Conservation (phyloP, 2,113 vertebrate genomes). For the Pachyramphus minor region DNA sequence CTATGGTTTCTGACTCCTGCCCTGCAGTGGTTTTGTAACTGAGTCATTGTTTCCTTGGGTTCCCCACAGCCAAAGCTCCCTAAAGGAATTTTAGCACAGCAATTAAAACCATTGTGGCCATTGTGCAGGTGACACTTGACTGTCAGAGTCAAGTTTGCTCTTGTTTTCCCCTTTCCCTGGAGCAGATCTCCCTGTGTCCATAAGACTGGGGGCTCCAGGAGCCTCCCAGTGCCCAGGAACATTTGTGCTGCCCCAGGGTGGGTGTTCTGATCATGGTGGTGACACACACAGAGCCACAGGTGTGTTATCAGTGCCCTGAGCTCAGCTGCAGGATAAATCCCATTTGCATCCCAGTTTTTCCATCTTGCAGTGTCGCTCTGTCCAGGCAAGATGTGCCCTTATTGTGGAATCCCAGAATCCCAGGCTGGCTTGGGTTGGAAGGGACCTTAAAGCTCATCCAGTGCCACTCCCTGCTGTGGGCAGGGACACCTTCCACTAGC, state of each 20-base stretch:
- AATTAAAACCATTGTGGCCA: rapidly evolving
- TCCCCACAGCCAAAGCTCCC: neutral
- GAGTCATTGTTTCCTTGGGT: neutral
- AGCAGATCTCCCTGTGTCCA: rapidly evolving
- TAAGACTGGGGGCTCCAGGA: neutral
- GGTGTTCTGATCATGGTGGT: neutral
- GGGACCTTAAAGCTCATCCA: neutral
- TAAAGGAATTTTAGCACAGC: neutral
- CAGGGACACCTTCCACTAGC: neutral
- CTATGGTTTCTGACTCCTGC: rapidly evolving
- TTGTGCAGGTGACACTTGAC: rapidly evolving
- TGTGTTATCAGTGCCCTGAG: neutral
- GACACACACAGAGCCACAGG: neutral
- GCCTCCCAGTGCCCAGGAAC: neutral
- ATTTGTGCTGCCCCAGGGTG: neutral
- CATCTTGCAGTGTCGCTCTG: rapidly evolving
- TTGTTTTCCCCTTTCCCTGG: neutral
- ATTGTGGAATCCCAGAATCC: neutral
- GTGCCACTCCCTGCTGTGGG: neutral
- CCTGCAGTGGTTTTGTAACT: neutral
- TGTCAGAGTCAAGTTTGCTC: neutral
- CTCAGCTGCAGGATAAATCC: neutral
- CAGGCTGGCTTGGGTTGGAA: neutral
- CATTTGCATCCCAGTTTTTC: neutral
- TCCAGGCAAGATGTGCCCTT: rapidly evolving